Evolutionary conservation across 2,113 vertebrate species (phyloP), one percentile per base, ranked within the genome.

Genomic region (Urocitellus parryii): DNA sequence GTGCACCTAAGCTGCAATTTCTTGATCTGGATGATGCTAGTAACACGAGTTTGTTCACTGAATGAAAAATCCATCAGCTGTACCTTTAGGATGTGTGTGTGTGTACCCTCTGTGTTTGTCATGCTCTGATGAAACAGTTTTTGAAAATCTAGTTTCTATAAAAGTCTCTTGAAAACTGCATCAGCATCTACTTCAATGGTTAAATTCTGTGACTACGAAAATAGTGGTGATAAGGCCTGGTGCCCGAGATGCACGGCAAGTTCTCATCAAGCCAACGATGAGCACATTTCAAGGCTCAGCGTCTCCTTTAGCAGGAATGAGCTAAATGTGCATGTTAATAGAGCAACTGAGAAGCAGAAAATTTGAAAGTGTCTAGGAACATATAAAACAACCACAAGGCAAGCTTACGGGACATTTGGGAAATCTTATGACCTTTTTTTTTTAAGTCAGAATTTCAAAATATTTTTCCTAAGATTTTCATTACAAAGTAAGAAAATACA

Each of bases 391-490:
- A 79, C 22, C 61, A 76, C 39, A 67, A 27, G 56, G 34, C 74
- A 85, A 85, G 42, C n/a, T 96, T 42, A 58, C 1, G 45, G 89
- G 24, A 39, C 32, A 34, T 76, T 76, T 88, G 74, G 58, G 73
- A 88, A 96, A 96, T 90, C 39, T 70, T 58, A 67, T 12, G 34
- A 63, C 34, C 67, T 87, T 53, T 87, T 45, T 87, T 45, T 84
- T 48, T 39, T 81, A 91, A 94, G 8, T 2, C 37, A 89, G 56
- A 86, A 45, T 94, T 94, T 84, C 65, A 42, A 68, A 53, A 39
- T 92, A 51, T 53, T 56, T 96, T 85, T 86, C 7, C 37, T 86
- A 94, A 95, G 63, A 68, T 97, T 93, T 95, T 91, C 56, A 81
- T 88, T 87, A 77, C 45, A 65, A 68, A 82, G 27, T 74, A 63